Percentiles rank a stretch among this genome's conserved stretches.
Evolutionary conservation across 2,797 vertebrate species (phyloP).

Genomic region (Acrossocheilus fasciatus): DNA sequence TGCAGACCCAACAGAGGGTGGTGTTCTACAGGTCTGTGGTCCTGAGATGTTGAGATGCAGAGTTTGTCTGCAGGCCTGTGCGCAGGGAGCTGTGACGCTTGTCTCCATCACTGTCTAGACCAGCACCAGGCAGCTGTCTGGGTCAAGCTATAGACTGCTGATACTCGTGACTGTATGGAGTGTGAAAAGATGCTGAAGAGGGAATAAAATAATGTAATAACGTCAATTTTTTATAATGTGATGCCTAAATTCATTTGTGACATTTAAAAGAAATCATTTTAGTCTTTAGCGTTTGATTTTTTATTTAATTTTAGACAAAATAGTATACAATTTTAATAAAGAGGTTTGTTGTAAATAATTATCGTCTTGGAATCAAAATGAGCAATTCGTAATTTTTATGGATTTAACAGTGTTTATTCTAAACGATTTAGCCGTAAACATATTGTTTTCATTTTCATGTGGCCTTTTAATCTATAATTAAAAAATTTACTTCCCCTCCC

Average conservation of each 20-base stretch:
- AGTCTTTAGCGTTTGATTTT: background rate
- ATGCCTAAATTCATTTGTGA: background rate
- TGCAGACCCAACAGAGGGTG: constrained; percentile 74
- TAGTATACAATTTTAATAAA: background rate
- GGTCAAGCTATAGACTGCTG: constrained; percentile 75
- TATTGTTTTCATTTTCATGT: background rate
- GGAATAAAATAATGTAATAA: background rate
- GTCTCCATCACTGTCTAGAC: constrained; percentile 52
- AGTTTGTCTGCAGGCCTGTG: constrained; percentile 68
- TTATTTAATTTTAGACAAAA: background rate
- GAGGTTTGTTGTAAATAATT: background rate
- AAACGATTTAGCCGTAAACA: too few species aligned
- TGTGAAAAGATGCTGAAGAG: constrained; percentile 1
- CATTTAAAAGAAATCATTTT: background rate
- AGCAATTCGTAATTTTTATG: too few species aligned
- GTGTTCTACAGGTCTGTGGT: constrained; percentile 65
- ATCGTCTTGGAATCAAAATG: background rate
- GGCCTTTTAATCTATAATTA: background rate
- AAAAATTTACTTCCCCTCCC: background rate
- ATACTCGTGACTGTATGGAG: constrained; percentile 69
- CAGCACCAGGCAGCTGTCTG: constrained; percentile 68
- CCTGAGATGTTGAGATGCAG: constrained; percentile 76
- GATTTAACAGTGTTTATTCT: background rate
- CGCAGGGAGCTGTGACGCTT: constrained; percentile 44
- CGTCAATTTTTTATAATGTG: background rate